A percentile compares a stretch with the other conserved stretches of the same genome.
Evolutionary conservation across 2,797 vertebrate genomes (phyloP).

Genomic region (Acanthurus tractus): DNA sequence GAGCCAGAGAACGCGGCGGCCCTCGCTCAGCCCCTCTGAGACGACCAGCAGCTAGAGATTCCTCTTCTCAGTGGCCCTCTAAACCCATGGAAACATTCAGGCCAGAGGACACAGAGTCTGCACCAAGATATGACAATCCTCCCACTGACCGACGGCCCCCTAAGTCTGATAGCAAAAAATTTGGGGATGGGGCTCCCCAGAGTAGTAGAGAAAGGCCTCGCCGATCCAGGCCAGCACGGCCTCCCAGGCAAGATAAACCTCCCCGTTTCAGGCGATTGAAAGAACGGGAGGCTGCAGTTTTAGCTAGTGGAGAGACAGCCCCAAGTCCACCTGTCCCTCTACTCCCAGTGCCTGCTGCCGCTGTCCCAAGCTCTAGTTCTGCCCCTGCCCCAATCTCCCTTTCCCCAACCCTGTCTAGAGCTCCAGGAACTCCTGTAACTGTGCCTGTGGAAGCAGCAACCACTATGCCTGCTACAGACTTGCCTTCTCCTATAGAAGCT

Average conservation of each 20-base stretch:
- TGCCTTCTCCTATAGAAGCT: conserved; percentile 66
- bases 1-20: conserved; percentile 90
- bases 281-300: conserved; percentile 88
- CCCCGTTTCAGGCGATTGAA: conserved; percentile 96
- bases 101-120: conserved; percentile 89
- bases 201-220: conserved; percentile 92
- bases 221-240: conserved; percentile 93
- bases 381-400: conserved; percentile 58
- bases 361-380: conserved; percentile 65
- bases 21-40: conserved; percentile 90
- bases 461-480: conserved; percentile 64
- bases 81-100: conserved; percentile 91
- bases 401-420: conserved; percentile 81
- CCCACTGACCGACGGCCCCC: conserved; percentile 84
- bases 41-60: conserved; percentile 88
- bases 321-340: conserved; percentile 68
- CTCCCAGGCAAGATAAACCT: conserved; percentile 97
- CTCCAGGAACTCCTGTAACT: conserved; percentile 76
- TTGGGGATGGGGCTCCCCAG: conserved; percentile 88
- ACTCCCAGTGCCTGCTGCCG: conserved; percentile 76
- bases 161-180: conserved; percentile 93
- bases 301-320: conserved; percentile 87
- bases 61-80: conserved; percentile 86
- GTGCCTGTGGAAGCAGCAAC: conserved; percentile 66
- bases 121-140: conserved; percentile 79